Evolutionary conservation across 2,113 vertebrate species (phyloP).

Genomic region (Casuarius casuarius): DNA sequence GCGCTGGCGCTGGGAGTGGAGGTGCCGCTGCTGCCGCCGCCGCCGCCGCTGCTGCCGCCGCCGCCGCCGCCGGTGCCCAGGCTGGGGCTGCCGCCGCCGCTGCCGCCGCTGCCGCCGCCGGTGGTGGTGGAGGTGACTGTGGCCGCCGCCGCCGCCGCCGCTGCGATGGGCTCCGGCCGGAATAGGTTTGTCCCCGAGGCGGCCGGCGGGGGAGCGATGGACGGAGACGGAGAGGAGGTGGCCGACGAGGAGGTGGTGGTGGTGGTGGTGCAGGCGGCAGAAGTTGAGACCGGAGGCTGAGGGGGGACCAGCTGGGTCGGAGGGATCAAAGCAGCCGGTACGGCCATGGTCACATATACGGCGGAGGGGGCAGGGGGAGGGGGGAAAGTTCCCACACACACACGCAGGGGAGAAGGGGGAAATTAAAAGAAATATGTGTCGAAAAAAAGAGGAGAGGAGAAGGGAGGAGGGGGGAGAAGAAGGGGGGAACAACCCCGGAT

Average conservation of each 20-base stretch:
- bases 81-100: slow-evolving; percentile 30
- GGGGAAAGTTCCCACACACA: slow-evolving; percentile 12
- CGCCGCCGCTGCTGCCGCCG: background rate
- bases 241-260: slow-evolving; percentile 83
- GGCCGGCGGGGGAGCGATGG: slow-evolving; percentile 75
- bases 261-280: slow-evolving; percentile 80
- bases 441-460: background rate
- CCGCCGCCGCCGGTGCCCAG: background rate
- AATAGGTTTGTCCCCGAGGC: slow-evolving; percentile 86
- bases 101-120: background rate
- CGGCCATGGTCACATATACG: slow-evolving; percentile 93
- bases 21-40: slow-evolving; percentile 68
- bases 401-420: background rate
- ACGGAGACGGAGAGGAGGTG: slow-evolving; percentile 90
- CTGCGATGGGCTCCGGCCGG: slow-evolving; percentile 85
- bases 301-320: slow-evolving; percentile 87
- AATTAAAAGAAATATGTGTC: background rate
- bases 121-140: slow-evolving; percentile 38
- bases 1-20: slow-evolving; percentile 81
- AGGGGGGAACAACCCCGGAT: slow-evolving; percentile 30
- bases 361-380: slow-evolving; percentile 25
- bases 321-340: slow-evolving; percentile 94
- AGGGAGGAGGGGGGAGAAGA: slow-evolving; percentile 27
- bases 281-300: slow-evolving; percentile 88
- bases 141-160: slow-evolving; percentile 42